Percentiles rank a stretch among this genome's conserved stretches.
Conservation (phyloP, 2,113 vertebrate species). For the Glaucidium brasilianum region DNA sequence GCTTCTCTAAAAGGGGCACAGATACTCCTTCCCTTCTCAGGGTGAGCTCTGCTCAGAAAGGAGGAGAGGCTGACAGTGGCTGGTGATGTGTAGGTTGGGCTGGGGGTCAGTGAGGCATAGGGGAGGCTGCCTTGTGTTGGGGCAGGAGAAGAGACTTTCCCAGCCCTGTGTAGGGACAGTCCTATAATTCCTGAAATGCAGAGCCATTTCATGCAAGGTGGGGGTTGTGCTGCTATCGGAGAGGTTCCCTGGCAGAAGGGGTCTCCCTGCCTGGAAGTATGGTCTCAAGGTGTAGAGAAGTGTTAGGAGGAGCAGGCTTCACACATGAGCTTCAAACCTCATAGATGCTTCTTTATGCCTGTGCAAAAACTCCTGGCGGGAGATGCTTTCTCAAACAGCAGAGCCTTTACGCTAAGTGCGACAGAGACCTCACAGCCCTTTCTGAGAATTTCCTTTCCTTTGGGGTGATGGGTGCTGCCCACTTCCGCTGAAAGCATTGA, state of each 20-base stretch:
- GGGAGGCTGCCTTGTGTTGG: background rate
- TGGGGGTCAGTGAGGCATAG: background rate
- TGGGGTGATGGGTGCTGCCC: background rate
- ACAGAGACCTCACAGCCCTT: background rate
- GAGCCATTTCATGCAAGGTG: background rate
- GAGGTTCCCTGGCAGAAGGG: background rate
- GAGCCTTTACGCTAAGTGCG: background rate
- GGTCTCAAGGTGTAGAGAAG: background rate
- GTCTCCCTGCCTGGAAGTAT: background rate
- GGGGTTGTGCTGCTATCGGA: background rate
- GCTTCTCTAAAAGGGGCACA: background rate
- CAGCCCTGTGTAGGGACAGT: fast-evolving
- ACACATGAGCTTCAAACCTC: background rate
- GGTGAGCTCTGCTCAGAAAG: background rate
- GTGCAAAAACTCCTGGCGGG: background rate
- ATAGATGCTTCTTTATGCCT: background rate
- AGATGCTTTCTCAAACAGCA: background rate
- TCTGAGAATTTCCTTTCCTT: background rate
- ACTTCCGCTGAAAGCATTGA: background rate
- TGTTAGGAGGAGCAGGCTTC: background rate
- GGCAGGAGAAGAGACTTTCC: background rate
- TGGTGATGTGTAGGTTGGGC: background rate
- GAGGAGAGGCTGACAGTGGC: background rate
- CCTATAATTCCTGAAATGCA: background rate
- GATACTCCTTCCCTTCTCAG: background rate